Evolutionary conservation across 2,888 invertebrate genomes (phyloP).

Genomic region (Acleris literana): DNA sequence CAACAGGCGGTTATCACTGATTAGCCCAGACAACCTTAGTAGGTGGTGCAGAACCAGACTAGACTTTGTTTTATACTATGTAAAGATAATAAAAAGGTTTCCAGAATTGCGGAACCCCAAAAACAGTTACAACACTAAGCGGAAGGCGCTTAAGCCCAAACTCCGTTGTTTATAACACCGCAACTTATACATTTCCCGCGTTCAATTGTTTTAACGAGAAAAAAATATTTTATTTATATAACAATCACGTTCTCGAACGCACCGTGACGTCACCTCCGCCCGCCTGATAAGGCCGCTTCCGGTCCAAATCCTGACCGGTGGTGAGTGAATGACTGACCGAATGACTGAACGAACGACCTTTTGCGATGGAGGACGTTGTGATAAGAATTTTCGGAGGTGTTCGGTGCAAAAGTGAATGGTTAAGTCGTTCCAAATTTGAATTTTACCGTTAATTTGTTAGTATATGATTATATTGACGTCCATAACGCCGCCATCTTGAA

Average conservation of each 20-base stretch:
- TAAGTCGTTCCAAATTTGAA: not conserved
- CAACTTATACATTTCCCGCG: slow-evolving; percentile 65
- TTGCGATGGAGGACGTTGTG: slow-evolving; percentile 46
- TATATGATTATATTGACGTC: too few species aligned
- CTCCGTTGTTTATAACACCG: slow-evolving; percentile 45
- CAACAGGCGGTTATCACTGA: too few species aligned
- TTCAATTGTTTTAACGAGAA: slow-evolving; percentile 63
- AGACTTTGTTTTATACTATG: too few species aligned
- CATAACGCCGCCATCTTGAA: too few species aligned
- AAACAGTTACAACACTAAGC: slow-evolving; percentile 27
- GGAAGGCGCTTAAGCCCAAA: slow-evolving; percentile 33
- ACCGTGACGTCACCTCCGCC: slow-evolving; percentile 76
- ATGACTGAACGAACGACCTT: slow-evolving; percentile 55
- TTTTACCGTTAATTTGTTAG: not conserved
- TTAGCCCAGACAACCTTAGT: too few species aligned
- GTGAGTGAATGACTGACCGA: slow-evolving; percentile 49
- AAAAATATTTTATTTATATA: slow-evolving; percentile 69
- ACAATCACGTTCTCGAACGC: slow-evolving; percentile 79
- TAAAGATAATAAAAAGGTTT: not conserved
- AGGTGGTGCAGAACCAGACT: too few species aligned
- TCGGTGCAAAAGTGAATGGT: slow-evolving; percentile 2
- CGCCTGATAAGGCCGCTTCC: slow-evolving; percentile 79
- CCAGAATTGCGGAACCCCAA: slow-evolving; percentile 16
- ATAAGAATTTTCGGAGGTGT: slow-evolving; percentile 35
- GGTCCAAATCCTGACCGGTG: slow-evolving; percentile 65